Evolutionary conservation across 1,140 invertebrate species (phyloP), one percentile per base, ranked within the genome.

Genomic region (Heterodera schachtii): DNA sequence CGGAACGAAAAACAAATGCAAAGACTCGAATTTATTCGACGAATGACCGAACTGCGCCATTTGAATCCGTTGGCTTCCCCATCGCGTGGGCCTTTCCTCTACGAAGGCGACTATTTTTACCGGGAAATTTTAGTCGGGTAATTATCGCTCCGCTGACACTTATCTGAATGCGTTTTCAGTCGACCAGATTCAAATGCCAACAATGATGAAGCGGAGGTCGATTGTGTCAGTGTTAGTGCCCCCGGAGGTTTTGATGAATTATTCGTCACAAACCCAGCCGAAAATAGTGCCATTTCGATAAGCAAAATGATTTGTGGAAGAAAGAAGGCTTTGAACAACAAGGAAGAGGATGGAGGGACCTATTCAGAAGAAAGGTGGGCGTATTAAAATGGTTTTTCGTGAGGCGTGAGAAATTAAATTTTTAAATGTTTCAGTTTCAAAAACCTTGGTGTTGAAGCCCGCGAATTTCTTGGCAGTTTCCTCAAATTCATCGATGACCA

Each of bases 401-500:
- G 21, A n/a, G 2, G 44, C 41, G 21, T 57, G 7, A 16, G 7
- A 57, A 57, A 52, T 41, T 31, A 31, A 41, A 43, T 73, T n/a
- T 41, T 67, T 2, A 1, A 6, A 67, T 31, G 6, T 78, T 52
- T 9, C 19, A 46, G 44, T 19, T 78, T 83, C 41, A 46, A 31
- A 16, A 70, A 41, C 43, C 46, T 43, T 31, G 11, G 21, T 49
- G 19, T 41, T 43, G 49, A 8, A 41, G 52, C 19, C 11, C 57
- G 57, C 13, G 16, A 11, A 19, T 82, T 84, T 73, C 67, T 84
- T 21, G 21, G 46, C 19, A 66, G 47, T 9, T 52, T 84, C 11
- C 47, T 86, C 47, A 31, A 82, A 43, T 76, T 60, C 46, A 85
- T 86, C 21, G 64, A 81, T 52, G 44, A 60, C 9, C 83, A 84